Base-by-base conservation (phyloP, 2,113 vertebrate genomes). In the Nibea albiflora region DNA sequence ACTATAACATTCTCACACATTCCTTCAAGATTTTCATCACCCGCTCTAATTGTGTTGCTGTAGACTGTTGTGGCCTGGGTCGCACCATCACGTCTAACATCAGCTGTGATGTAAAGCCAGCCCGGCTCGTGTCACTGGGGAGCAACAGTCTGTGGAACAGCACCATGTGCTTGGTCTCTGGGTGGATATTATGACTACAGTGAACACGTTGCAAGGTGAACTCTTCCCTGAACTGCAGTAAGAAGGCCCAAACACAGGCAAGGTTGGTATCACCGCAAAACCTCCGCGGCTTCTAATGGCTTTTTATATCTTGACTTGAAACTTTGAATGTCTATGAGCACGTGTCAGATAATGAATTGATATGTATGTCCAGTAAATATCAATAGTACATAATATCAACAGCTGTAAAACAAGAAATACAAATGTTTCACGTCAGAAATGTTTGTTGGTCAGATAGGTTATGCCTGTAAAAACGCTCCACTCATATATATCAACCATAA, bases 11-110 rank as follows among this genome's bases (percentile, higher is more conserved):
- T 64, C 50, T 50, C 54, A 67, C 53, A 44, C 42, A 31, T 53
- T 53, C 63, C 44, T 62, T 26, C 4, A 35, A 70, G 79, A 72
- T 90, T 83, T 88, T 80, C 86, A 90, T 90, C 73, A 73, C 71
- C 82, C 26, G 73, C 39, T 72, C 71, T 78, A 85, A 89, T 80
- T 66, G 65, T 66, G 10, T 50, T 50, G 66, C 62, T 73, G 85
- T 60, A 80, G 66, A 67, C 63, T 11, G 67, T 70, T 62, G 47
- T 62, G 47, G 42, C 52, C 53, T 49, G 2, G 5, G 58, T 35
- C 56, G 50, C 50, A 72, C 49, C 68, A 72, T 64, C 67, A 35
- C 56, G 35, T 56, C 58, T 79, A 46, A 63, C 57, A 68, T 62
- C 76, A 76, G 50, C 63, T 58, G 50, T 56, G 39, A 62, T 53